phyloP scores from a whole-genome alignment of 2,113 vertebrate species.

The Pseudorasbora parva region DNA sequence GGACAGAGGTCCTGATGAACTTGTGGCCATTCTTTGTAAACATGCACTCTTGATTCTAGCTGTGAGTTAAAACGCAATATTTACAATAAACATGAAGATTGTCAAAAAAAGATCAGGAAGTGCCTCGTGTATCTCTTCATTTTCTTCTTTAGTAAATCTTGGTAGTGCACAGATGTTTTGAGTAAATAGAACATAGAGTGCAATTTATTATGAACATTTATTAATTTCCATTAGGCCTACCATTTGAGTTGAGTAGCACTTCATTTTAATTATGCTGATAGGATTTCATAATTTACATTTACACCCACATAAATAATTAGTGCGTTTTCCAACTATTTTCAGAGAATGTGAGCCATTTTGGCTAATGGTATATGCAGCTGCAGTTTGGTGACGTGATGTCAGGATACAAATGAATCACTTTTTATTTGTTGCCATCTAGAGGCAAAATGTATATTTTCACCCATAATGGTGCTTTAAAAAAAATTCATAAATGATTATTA shows the following conservation, averaged over 20 bases:
- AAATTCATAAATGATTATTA: neutral
- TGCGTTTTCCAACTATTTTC: neutral
- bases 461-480: too few relatives aligned
- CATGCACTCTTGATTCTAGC: conserved; percentile 73
- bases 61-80: conserved; percentile 77
- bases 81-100: conserved; percentile 75
- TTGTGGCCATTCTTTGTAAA: conserved; percentile 75
- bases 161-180: too few relatives aligned
- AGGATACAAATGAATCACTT: neutral
- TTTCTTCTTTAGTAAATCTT: neutral
- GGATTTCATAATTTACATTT: too few relatives aligned
- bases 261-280: neutral
- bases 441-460: neutral
- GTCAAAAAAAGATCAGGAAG: neutral
- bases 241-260: neutral
- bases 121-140: neutral
- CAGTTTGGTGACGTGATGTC: neutral
- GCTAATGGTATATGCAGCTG: neutral
- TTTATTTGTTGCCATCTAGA: neutral
- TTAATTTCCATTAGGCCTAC: too few relatives aligned
- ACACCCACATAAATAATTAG: neutral
- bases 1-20: conserved; percentile 61
- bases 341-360: neutral
- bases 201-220: neutral
- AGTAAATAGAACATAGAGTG: neutral